Evolutionary conservation across 2,797 vertebrate species (phyloP).

Genomic region (Notolepis coatsorum): DNA sequence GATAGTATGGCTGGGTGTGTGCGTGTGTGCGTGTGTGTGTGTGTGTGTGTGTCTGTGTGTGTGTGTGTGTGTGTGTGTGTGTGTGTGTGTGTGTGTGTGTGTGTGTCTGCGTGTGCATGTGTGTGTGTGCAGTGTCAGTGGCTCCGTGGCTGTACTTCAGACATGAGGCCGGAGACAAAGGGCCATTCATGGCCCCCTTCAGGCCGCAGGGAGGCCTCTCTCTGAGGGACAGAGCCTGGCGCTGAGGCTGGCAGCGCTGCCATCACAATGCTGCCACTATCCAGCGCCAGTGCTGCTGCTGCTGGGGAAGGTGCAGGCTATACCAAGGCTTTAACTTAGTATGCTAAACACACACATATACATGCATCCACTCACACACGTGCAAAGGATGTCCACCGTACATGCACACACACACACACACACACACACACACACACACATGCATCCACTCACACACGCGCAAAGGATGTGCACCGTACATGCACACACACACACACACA

Average conservation of each 20-base stretch:
- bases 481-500: no score
- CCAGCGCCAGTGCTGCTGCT: conserved; percentile 42
- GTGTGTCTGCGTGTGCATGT: conserved; percentile 24
- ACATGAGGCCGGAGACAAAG: conserved; percentile 69
- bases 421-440: background rate
- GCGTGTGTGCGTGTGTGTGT: no score
- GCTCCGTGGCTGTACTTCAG: conserved; percentile 63
- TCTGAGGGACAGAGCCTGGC: conserved; percentile 66
- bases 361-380: conserved; percentile 18
- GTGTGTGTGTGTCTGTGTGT: conserved; percentile 8
- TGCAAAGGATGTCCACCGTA: no score
- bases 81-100: conserved; percentile 17
- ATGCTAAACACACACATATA: background rate
- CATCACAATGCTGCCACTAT: conserved; percentile 69
- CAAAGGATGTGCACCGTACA: no score
- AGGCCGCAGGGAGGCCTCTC: conserved; percentile 37
- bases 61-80: conserved; percentile 18
- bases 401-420: conserved; percentile 8
- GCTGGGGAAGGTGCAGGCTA: conserved; percentile 26
- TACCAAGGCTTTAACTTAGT: background rate
- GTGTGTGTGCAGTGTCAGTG: conserved; percentile 23
- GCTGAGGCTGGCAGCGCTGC: conserved; percentile 50
- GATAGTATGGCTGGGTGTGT: no score
- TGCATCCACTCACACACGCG: no score
- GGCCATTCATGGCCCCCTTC: conserved; percentile 60